A percentile compares a stretch with the other conserved stretches of the same genome.
Conservation (phyloP, 2,113 vertebrate genomes). For the Sminthopsis crassicaudata region DNA sequence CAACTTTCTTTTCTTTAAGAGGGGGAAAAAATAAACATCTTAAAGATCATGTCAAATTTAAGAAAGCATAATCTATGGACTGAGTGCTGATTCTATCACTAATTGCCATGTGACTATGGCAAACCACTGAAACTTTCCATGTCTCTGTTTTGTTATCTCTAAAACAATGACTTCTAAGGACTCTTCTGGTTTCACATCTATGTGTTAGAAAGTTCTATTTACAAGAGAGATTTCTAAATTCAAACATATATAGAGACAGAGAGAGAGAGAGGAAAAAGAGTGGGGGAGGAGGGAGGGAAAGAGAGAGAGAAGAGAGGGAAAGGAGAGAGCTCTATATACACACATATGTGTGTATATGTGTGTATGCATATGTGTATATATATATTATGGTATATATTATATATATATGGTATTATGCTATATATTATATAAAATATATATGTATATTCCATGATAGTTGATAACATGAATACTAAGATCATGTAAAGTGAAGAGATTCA, state of each 20-base stretch:
- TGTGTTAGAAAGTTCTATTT: neutral
- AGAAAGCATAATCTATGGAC: neutral
- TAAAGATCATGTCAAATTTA: neutral
- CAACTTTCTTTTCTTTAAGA: neutral
- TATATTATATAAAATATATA: neutral
- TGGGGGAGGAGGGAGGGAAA: too few species aligned
- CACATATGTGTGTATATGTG: too few species aligned
- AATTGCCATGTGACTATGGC: neutral
- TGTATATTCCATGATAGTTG: neutral
- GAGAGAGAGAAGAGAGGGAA: too few species aligned
- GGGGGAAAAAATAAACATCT: neutral
- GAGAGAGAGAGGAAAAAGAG: too few species aligned
- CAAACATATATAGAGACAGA: neutral
- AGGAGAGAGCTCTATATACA: too few species aligned
- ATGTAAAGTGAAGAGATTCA: neutral
- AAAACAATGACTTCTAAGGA: neutral
- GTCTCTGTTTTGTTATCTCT: neutral
- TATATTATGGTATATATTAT: neutral
- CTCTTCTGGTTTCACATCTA: neutral
- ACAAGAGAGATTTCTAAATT: neutral
- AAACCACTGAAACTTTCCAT: neutral
- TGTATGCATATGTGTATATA: too few species aligned
- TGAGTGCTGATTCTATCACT: neutral
- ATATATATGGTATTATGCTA: neutral
- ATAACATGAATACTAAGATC: neutral